Conservation (phyloP, 2,113 vertebrate genomes). For the Zosterops lateralis region DNA sequence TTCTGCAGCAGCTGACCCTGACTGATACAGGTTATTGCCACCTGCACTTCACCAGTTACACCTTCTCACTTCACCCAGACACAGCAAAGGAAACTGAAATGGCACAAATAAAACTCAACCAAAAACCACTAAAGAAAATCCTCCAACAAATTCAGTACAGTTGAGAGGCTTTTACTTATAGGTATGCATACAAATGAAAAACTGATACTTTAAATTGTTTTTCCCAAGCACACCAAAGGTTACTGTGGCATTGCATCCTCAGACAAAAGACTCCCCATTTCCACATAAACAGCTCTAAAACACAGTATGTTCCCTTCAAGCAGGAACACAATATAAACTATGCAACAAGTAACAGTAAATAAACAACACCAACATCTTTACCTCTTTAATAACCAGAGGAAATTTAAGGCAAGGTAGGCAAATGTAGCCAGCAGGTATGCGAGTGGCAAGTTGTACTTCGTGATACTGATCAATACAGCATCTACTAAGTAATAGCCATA, state of each 20-base stretch:
- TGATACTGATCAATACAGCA: conserved; percentile 56
- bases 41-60: neutral
- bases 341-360: neutral
- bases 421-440: conserved; percentile 88
- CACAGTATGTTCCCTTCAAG: neutral
- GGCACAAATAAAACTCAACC: neutral
- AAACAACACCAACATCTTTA: conserved; percentile 39
- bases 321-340: neutral
- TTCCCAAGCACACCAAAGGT: neutral
- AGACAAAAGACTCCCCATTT: neutral
- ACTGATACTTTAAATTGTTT: neutral
- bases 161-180: neutral
- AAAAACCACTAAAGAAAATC: neutral
- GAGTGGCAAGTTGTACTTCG: conserved; percentile 84
- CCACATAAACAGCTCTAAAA: neutral
- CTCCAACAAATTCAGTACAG: neutral
- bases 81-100: neutral
- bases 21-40: neutral
- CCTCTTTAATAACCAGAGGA: conserved; percentile 93
- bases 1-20: neutral
- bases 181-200: neutral
- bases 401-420: conserved; percentile 85
- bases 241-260: neutral
- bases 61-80: neutral
- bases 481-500: conserved; percentile 90